These are phyloP conservation scores for Hydrochoerus hydrochaeris DNA, from an alignment of 2,113 vertebrate genomes.

Conservation along the genomic window DNA sequence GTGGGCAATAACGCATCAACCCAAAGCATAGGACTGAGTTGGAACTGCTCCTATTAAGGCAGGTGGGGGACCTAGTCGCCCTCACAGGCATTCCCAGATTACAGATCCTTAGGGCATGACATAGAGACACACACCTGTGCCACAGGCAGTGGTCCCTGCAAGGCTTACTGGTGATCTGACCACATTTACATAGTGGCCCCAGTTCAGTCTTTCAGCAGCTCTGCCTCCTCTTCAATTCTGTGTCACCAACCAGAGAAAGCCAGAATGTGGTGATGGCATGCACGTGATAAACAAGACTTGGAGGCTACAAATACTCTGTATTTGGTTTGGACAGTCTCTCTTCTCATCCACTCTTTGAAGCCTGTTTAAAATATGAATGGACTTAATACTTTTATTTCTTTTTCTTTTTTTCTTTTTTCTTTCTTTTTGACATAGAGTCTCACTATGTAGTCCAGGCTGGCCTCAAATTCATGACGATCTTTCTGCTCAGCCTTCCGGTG, in stretches of 20 bases:
- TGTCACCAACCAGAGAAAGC: not conserved
- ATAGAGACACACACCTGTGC: not conserved
- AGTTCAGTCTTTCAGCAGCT: not conserved
- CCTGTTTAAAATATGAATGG: conserved; percentile 4
- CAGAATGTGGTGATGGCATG: not conserved
- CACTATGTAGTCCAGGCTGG: not conserved
- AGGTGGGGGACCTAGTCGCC: not conserved
- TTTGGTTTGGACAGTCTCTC: not conserved
- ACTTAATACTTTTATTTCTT: not conserved
- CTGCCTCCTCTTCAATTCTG: not conserved
- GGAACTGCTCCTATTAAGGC: not conserved
- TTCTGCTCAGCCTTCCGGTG: not conserved
- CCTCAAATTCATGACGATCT: not conserved
- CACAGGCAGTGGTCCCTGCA: not conserved
- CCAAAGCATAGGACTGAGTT: accelerated
- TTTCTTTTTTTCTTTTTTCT: no score
- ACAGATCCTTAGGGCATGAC: not conserved
- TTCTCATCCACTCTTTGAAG: not conserved
- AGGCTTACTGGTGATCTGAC: not conserved
- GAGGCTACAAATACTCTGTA: not conserved
- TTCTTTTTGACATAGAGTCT: not conserved
- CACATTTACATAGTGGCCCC: not conserved
- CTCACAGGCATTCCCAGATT: not conserved
- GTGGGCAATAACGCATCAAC: not conserved
- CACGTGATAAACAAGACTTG: not conserved